phyloP scores from a whole-genome alignment of 2,113 vertebrate genomes.

The Gila orcuttii region DNA sequence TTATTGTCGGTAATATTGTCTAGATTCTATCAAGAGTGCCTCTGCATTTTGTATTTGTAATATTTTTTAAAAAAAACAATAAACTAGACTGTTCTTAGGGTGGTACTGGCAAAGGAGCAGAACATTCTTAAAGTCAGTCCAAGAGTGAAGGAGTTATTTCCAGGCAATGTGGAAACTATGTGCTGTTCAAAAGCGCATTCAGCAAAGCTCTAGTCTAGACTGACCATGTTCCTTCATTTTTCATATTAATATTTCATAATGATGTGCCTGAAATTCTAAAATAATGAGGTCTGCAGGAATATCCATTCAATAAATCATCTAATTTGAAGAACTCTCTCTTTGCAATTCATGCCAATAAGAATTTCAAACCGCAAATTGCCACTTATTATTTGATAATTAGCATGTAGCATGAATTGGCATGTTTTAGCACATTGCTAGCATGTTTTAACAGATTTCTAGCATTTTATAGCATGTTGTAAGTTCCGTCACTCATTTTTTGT shows the following conservation, averaged over 20 bases:
- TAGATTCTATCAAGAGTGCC: not conserved
- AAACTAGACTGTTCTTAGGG: not conserved
- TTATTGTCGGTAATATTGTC: not conserved
- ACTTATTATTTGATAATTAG: too few species aligned
- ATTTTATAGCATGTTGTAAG: too few species aligned
- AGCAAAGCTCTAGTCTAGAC: conserved; percentile 27
- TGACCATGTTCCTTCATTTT: not conserved
- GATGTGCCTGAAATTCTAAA: not conserved
- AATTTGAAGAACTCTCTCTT: not conserved
- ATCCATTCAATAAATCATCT: not conserved
- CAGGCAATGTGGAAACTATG: conserved; percentile 52
- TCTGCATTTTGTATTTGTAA: not conserved
- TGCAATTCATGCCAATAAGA: not conserved
- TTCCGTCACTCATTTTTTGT: too few species aligned
- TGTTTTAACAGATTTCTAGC: too few species aligned
- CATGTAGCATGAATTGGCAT: too few species aligned
- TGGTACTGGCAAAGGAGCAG: conserved; percentile 8
- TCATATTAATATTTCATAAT: not conserved
- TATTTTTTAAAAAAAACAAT: not conserved
- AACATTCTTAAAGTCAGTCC: conserved; percentile 40
- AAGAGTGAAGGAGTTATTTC: conserved; percentile 50
- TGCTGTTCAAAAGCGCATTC: conserved; percentile 32
- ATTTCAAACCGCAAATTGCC: too few species aligned
- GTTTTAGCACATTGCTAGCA: too few species aligned
- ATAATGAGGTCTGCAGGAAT: not conserved